Evolutionary conservation across 2,797 vertebrate species (phyloP).

Genomic region (Chiloscyllium punctatum): DNA sequence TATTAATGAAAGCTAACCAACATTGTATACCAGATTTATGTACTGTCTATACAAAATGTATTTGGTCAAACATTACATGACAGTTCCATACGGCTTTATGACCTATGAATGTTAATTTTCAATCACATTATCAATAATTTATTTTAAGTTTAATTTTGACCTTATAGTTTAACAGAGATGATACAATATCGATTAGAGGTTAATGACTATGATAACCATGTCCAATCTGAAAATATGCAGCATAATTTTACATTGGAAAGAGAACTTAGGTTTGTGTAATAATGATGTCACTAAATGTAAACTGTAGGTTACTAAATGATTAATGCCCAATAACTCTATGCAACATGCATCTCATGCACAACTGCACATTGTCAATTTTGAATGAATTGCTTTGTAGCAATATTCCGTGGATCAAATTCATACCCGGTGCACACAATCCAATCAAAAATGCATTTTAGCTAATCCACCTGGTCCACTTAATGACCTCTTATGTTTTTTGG

Average conservation of each 20-base stretch:
- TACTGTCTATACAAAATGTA: neutral
- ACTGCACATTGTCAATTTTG: neutral
- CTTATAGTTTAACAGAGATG: neutral
- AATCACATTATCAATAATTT: neutral
- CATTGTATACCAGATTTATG: neutral
- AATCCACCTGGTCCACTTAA: neutral
- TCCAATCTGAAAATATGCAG: neutral
- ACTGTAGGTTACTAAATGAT: neutral
- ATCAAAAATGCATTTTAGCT: neutral
- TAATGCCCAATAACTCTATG: neutral
- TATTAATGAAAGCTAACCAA: neutral
- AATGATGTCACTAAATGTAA: neutral
- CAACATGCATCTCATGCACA: neutral
- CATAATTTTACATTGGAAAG: neutral
- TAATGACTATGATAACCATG: neutral
- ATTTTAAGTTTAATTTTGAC: neutral
- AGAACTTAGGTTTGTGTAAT: neutral
- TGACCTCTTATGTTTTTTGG: neutral
- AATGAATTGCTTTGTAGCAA: neutral
- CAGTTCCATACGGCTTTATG: neutral
- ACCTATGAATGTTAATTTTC: neutral
- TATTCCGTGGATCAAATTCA: neutral
- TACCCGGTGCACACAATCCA: neutral
- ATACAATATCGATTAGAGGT: neutral
- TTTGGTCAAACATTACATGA: neutral